phyloP scores from a whole-genome alignment of 2,888 invertebrate genomes.

The Rhagonycha lutea region DNA sequence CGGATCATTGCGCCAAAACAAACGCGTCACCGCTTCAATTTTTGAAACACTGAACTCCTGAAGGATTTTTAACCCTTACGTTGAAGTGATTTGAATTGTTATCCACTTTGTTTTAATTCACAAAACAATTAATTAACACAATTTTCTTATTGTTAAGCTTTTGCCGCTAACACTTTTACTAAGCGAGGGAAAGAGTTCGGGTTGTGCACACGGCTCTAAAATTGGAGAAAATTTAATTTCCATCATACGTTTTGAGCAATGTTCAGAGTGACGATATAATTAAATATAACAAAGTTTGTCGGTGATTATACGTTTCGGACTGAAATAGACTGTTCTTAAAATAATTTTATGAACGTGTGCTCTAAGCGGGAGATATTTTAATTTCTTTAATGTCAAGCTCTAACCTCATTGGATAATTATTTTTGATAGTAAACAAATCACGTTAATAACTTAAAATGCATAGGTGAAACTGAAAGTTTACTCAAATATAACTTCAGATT shows the following conservation, averaged over 20 bases:
- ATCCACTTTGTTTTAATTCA: not conserved
- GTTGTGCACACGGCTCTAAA: constrained; percentile 38
- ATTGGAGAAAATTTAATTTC: constrained; percentile 15
- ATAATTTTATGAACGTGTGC: constrained; percentile 37
- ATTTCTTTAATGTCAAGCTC: constrained; percentile 9
- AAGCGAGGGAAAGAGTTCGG: constrained; percentile 37
- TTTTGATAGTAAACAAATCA: constrained; percentile 22
- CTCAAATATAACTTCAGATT: not conserved
- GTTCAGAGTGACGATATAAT: not conserved
- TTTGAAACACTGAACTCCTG: not conserved
- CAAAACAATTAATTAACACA: constrained; percentile 2
- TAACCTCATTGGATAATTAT: constrained; percentile 19
- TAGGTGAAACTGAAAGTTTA: not conserved
- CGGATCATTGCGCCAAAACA: not conserved
- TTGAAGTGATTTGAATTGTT: not conserved
- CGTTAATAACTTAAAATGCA: not conserved
- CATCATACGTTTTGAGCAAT: constrained; percentile 30
- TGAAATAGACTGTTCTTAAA: constrained; percentile 43
- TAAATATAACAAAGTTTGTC: constrained; percentile 5
- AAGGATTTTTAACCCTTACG: not conserved
- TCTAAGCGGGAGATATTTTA: constrained; percentile 29
- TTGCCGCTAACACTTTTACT: constrained; percentile 33
- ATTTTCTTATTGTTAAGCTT: constrained; percentile 22
- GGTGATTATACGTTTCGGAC: constrained; percentile 13
- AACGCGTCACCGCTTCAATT: not conserved